Evolutionary conservation across 1,140 invertebrate species (phyloP), one percentile per base, ranked within the genome.

Genomic region (Drosophila biarmipes): DNA sequence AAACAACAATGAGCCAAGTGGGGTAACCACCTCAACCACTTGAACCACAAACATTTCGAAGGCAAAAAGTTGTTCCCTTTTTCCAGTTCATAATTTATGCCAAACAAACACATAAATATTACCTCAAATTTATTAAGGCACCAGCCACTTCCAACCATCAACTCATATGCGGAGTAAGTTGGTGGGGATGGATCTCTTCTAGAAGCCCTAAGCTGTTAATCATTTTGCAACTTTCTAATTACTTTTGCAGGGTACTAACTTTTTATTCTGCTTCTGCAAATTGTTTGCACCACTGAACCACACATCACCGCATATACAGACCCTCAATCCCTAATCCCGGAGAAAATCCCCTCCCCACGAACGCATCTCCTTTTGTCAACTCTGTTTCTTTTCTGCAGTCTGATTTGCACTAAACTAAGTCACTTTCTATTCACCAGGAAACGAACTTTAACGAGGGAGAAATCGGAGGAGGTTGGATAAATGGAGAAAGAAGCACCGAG

Each of bases 391-490:
- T 45, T 46, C 24, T 55, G 51, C 57, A 38, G 31, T 53, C 49
- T 37, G 63, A 69, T 42, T 59, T 57, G 62, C 71, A 77, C 82
- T 89, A 77, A 82, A 89, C 59, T 73, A 82, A 89, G 89, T 77
- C 84, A 82, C 84, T 89, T 82, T 89, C 84, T 82, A 89, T 82
- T 82, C 79, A 79, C 79, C 84, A 89, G 84, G 67, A 89, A 34
- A 52, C 21, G 31, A 12, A 53, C 52, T 61, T 40, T 40, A 40
- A 38, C 24, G 55, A 79, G 56, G 63, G 51, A 24, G 29, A 24
- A 51, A 17, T 14, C 4, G 35, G 14, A 29, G 12, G 21, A 29
- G 24, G 42, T 15, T 48, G 24, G 24, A 5, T 4, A 19, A 38
- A 12, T 15, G 15, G 29, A 55, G 53, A 35, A 2, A 10, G 29